Evolutionary conservation across 2,797 vertebrate species (phyloP).

Genomic region (Ctenopoma kingsleyae): DNA sequence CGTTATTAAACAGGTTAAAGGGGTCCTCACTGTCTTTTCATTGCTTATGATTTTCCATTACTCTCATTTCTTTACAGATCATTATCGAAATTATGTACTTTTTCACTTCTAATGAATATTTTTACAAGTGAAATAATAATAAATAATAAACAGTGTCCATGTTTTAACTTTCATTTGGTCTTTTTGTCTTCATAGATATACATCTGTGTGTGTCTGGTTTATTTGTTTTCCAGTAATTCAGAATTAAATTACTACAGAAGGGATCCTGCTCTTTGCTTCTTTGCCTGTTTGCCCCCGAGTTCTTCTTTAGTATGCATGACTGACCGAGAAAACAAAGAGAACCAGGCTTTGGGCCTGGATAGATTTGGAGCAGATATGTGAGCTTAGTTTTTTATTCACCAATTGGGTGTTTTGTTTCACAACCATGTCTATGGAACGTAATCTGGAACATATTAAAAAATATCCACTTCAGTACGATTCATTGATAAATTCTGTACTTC

Average conservation of each 20-base stretch:
- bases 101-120: background rate
- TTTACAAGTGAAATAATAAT: conserved; percentile 8
- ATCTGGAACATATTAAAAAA: conserved; percentile 31
- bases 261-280: conserved; percentile 36
- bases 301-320: conserved; percentile 56
- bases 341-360: conserved; percentile 18
- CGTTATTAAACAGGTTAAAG: conserved; percentile 13
- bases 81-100: background rate
- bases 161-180: conserved; percentile 22
- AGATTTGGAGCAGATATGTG: conserved; percentile 64
- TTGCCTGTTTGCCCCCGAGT: conserved; percentile 45
- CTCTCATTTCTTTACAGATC: background rate
- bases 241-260: conserved; percentile 64
- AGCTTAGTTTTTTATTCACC: conserved; percentile 40
- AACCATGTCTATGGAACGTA: conserved; percentile 8
- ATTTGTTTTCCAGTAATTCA: conserved; percentile 43
- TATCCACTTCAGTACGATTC: background rate
- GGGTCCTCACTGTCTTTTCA: background rate
- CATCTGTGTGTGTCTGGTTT: conserved; percentile 46
- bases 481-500: background rate
- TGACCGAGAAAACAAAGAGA: conserved; percentile 60
- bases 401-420: conserved; percentile 29
- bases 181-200: conserved; percentile 39
- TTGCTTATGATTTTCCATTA: background rate
- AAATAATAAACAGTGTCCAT: too few species aligned